phyloP scores from a whole-genome alignment of 2,113 vertebrate genomes.

The Lampris incognitus region DNA sequence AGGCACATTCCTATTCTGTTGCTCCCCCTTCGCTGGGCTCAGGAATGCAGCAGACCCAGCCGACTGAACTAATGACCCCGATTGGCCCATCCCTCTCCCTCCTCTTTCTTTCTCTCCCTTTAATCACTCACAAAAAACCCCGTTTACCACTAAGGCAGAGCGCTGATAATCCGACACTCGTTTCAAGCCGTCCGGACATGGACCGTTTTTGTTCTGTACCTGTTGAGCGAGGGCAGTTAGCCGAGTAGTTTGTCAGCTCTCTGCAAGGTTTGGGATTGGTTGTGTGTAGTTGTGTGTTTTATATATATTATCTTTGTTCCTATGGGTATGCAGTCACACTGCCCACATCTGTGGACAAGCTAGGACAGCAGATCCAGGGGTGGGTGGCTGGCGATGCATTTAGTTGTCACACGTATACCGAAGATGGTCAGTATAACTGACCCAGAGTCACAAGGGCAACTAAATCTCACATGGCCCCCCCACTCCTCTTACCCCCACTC shows the following conservation, averaged over 20 bases:
- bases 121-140: conserved; percentile 49
- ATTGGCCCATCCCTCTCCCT: conserved; percentile 78
- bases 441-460: conserved; percentile 70
- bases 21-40: conserved; percentile 82
- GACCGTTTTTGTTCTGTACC: conserved; percentile 26
- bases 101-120: conserved; percentile 55
- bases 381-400: no score
- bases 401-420: no score
- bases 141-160: conserved; percentile 17
- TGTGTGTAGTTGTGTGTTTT: not conserved
- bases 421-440: conserved; percentile 35
- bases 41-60: conserved; percentile 86
- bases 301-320: no score
- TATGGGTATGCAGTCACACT: no score
- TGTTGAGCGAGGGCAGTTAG: conserved; percentile 3
- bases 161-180: not conserved
- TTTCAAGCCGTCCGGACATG: not conserved
- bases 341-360: no score
- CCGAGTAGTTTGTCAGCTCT: not conserved
- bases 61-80: conserved; percentile 87
- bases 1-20: conserved; percentile 82
- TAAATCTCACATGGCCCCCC: conserved; percentile 59
- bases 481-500: conserved; percentile 52
- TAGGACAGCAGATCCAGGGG: no score
- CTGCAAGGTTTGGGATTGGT: not conserved